phyloP scores from a whole-genome alignment of 2,113 vertebrate species.

The Crotalus tigris region DNA sequence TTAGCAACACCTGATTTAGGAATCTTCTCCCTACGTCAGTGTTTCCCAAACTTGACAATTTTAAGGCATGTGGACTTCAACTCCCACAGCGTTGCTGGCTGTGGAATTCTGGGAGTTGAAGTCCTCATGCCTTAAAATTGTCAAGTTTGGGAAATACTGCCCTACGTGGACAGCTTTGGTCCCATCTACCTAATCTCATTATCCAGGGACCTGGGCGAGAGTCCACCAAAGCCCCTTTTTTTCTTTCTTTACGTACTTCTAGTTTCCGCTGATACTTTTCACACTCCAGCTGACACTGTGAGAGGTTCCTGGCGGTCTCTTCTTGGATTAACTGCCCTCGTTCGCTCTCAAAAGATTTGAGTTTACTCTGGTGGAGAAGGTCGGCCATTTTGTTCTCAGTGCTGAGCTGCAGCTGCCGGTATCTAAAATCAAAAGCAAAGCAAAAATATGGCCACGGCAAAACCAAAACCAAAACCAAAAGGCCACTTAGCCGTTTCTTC shows the following conservation, averaged over 20 bases:
- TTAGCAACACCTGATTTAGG: neutral
- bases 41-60: no score
- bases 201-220: neutral
- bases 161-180: neutral
- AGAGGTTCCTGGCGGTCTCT: conserved; percentile 86
- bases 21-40: neutral
- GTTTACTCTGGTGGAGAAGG: conserved; percentile 87
- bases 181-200: neutral
- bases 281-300: conserved; percentile 91
- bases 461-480: neutral
- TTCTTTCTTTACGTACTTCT: conserved; percentile 77
- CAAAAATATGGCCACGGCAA: neutral
- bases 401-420: conserved; percentile 86
- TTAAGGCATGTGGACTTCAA: no score
- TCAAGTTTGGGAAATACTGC: no score
- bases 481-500: neutral
- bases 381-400: conserved; percentile 86
- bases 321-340: conserved; percentile 88
- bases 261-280: conserved; percentile 96
- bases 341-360: conserved; percentile 91
- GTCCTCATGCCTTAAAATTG: no score
- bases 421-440: conserved; percentile 65
- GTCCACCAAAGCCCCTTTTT: neutral
- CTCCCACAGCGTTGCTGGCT: no score
- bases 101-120: no score